Percentiles rank a stretch among this genome's conserved stretches.
These are phyloP conservation scores for Sparus aurata DNA, from an alignment of 2,797 vertebrate species.

Conservation along the genomic window DNA sequence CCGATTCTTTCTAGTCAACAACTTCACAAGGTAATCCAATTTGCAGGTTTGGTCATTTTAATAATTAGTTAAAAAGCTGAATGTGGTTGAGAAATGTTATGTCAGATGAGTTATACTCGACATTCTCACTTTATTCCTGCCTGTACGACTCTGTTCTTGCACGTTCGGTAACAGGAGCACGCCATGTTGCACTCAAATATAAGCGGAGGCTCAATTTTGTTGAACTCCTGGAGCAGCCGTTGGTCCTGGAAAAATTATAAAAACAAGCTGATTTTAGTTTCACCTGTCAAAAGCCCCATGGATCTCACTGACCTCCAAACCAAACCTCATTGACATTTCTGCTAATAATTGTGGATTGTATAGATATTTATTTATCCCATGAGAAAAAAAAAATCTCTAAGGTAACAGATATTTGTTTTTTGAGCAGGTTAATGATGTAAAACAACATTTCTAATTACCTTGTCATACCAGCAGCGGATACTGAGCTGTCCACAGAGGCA, in stretches of 20 bases:
- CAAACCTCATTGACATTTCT: not conserved
- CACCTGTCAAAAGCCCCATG: not conserved
- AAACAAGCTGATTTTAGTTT: not conserved
- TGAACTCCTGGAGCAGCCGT: slow-evolving; percentile 94
- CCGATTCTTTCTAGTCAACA: not conserved
- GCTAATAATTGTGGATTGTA: not conserved
- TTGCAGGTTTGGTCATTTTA: not conserved
- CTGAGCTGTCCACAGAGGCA: slow-evolving; percentile 97
- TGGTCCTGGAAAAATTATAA: slow-evolving; percentile 85
- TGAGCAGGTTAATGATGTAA: not conserved
- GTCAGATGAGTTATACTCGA: not conserved
- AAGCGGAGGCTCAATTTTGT: slow-evolving; percentile 94
- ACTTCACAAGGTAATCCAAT: not conserved
- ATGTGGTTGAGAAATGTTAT: not conserved
- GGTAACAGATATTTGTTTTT: not conserved
- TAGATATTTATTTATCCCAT: not conserved
- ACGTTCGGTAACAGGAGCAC: slow-evolving; percentile 92
- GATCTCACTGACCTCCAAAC: not conserved
- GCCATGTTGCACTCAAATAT: slow-evolving; percentile 98
- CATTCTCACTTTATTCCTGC: slow-evolving; percentile 91
- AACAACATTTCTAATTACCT: slow-evolving; percentile 81
- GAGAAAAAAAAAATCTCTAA: too few species aligned
- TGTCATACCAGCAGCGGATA: slow-evolving; percentile 98
- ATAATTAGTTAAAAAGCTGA: not conserved
- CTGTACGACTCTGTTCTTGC: slow-evolving; percentile 95